These are phyloP conservation scores for Emmelina monodactyla DNA, from an alignment of 2,888 invertebrate species.

Conservation along the genomic window DNA sequence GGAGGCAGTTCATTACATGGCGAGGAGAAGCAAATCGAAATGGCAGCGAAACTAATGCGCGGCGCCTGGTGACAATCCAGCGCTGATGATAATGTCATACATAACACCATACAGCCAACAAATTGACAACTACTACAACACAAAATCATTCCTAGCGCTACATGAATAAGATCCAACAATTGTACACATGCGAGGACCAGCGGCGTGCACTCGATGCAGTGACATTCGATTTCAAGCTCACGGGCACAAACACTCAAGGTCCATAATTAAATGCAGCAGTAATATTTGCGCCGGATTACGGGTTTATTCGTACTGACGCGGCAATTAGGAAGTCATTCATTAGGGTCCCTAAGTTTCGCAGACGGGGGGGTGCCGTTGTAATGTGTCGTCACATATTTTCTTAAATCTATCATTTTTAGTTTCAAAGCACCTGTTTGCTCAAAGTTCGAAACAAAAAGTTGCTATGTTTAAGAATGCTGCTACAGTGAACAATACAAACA, in stretches of 20 bases:
- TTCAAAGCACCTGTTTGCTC: slow-evolving; percentile 19
- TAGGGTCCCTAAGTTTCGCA: slow-evolving; percentile 65
- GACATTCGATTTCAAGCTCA: slow-evolving; percentile 52
- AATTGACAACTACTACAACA: too few relatives aligned
- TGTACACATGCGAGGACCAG: too few relatives aligned
- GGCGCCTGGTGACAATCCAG: slow-evolving; percentile 55
- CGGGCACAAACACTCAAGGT: slow-evolving; percentile 47
- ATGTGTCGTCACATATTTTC: slow-evolving; percentile 46
- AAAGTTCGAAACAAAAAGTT: slow-evolving; percentile 39
- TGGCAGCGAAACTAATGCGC: slow-evolving; percentile 58
- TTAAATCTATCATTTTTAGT: slow-evolving; percentile 27
- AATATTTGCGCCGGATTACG: slow-evolving; percentile 52
- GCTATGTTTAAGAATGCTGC: slow-evolving; percentile 46
- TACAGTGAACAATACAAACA: slow-evolving; percentile 43
- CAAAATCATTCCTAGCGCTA: too few relatives aligned
- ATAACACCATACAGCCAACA: slow-evolving; percentile 16
- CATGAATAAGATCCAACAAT: too few relatives aligned
- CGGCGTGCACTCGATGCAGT: too few relatives aligned
- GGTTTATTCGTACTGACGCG: slow-evolving; percentile 56
- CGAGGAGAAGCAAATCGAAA: slow-evolving; percentile 53
- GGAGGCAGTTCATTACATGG: slow-evolving; percentile 36
- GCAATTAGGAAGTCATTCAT: slow-evolving; percentile 67
- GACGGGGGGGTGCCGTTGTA: slow-evolving; percentile 59
- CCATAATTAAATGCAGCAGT: slow-evolving; percentile 46
- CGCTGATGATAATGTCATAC: slow-evolving; percentile 37